Percentiles rank a stretch among this genome's conserved stretches.
Evolutionary conservation across 2,113 vertebrate species (phyloP).

Genomic region (Myiagra hebetior): DNA sequence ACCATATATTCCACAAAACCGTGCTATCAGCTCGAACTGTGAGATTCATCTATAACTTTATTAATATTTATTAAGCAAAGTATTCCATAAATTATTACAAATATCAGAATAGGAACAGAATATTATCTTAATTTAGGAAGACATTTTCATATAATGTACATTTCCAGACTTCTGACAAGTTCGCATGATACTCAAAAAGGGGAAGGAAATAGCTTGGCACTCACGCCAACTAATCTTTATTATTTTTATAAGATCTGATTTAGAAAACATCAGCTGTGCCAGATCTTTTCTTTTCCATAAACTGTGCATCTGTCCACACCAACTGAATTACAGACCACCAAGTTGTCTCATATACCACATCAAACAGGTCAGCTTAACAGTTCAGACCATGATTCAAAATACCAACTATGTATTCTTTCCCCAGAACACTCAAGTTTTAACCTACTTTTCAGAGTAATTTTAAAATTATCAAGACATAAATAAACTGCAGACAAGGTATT

Average conservation of each 20-base stretch:
- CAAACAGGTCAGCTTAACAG: not conserved
- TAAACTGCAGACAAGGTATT: not conserved
- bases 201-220: not conserved
- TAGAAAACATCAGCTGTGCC: not conserved
- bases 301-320: not conserved
- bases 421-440: not conserved
- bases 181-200: not conserved
- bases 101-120: not conserved
- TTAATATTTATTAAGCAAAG: not conserved
- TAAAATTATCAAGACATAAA: not conserved
- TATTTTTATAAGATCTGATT: not conserved
- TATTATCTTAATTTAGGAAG: not conserved
- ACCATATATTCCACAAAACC: not conserved
- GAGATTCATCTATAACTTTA: not conserved
- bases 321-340: not conserved
- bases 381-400: not conserved
- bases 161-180: not conserved
- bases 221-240: not conserved
- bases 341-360: not conserved
- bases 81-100: not conserved
- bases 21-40: not conserved
- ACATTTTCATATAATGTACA: not conserved
- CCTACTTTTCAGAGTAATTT: not conserved
- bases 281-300: not conserved
- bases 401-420: not conserved